phyloP scores from a whole-genome alignment of 2,797 vertebrate species.

The Cyclopterus lumpus region DNA sequence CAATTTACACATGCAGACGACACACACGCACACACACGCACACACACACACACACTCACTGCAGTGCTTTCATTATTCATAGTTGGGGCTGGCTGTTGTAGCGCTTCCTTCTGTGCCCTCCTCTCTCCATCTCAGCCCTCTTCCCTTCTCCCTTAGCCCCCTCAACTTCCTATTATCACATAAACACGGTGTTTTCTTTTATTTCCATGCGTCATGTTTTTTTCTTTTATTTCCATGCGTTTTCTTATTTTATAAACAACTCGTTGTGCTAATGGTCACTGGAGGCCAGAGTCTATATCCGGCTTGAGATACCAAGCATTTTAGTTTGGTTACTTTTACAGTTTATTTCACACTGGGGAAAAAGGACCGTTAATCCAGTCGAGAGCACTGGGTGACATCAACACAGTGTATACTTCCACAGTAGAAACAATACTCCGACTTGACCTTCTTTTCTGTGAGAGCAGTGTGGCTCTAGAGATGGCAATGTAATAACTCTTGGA shows the following conservation, averaged over 20 bases:
- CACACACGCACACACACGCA: background rate
- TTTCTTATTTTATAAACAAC: background rate
- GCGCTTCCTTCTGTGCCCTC: constrained; percentile 44
- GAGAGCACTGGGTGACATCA: background rate
- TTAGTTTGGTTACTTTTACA: background rate
- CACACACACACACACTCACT: background rate
- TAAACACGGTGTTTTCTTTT: background rate
- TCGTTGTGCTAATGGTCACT: background rate
- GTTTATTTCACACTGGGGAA: background rate
- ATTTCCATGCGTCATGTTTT: background rate
- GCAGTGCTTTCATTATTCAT: constrained; percentile 54
- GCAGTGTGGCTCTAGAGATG: background rate
- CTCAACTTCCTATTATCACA: background rate
- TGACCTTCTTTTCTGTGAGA: background rate
- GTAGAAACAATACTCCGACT: background rate
- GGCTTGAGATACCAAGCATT: background rate
- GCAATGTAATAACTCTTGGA: background rate
- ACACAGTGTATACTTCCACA: background rate
- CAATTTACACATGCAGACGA: constrained; percentile 21
- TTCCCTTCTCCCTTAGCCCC: background rate
- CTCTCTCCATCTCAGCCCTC: constrained; percentile 11
- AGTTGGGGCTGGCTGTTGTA: constrained; percentile 21
- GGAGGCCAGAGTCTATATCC: background rate
- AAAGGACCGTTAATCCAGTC: background rate
- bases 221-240: background rate